Evolutionary conservation across 2,888 invertebrate species (phyloP), one percentile per base, ranked within the genome.

Genomic region (Caenorhabditis sulstoni): DNA sequence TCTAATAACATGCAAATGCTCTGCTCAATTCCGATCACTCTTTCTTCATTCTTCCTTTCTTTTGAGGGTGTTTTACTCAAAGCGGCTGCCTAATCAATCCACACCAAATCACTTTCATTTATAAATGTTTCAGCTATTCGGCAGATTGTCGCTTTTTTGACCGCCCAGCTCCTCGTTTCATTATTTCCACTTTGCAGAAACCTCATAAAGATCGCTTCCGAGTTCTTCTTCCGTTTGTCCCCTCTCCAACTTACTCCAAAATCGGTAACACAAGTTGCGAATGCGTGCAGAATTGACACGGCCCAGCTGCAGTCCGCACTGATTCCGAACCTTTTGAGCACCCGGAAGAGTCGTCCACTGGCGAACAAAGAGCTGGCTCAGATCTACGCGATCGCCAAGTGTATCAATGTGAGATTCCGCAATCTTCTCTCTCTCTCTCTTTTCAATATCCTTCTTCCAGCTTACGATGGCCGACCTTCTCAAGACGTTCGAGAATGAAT

Each of bases 151-250:
- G n/a, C n/a, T n/a, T n/a, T n/a, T n/a, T n/a, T n/a, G n/a, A n/a
- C 14, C 47, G 9, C 35, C 4, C 47, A 49, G 20, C 22, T 9
- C 23, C 41, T 52, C 41, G 35, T n/a, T 45, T 45, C 18, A 41
- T 11, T 7, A 16, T 41, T 52, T 47, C 20, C 20, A 2, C 14
- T 2, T 41, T 41, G 47, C 80, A 83, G 83, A 50, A 67, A 23
- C 0, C 77, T 81, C 52, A 49, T 53, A 7, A 75, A 74, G 41
- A 77, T 83, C 55, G 81, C 76, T 7, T 74, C 83, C 11, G 81
- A 83, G 47, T 83, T 83, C 57, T 64, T 83, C 35, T 81, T 81
- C 61, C 83, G 83, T 3, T 52, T 81, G 0, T 76, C 79, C 3
- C 62, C 62, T 0, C 52, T 62, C 0, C 73, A 73, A 39, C 55